phyloP scores from a whole-genome alignment of 2,113 vertebrate species.

The Tenrec ecaudatus region DNA sequence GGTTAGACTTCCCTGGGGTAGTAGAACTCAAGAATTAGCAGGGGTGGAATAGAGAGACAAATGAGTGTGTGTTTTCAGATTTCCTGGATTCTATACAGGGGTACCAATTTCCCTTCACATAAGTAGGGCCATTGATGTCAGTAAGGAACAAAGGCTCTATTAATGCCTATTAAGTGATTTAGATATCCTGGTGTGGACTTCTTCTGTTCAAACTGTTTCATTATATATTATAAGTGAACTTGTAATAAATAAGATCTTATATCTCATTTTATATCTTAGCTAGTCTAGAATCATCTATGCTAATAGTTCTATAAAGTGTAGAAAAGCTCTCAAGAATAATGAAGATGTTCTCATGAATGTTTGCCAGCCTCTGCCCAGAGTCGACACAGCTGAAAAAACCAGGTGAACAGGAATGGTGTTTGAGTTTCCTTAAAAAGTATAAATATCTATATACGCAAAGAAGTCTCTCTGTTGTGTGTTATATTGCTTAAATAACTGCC shows the following conservation, averaged over 20 bases:
- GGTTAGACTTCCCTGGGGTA: neutral
- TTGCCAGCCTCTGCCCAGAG: neutral
- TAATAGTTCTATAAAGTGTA: neutral
- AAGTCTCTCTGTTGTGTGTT: neutral
- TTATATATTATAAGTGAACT: constrained; percentile 38
- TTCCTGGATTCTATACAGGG: constrained; percentile 75
- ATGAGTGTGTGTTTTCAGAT: constrained; percentile 61
- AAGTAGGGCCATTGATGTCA: constrained; percentile 73
- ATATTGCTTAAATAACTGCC: neutral
- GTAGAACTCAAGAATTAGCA: constrained; percentile 38
- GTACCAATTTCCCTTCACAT: constrained; percentile 63
- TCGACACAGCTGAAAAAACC: constrained; percentile 20
- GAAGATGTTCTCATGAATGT: neutral
- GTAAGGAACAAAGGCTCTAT: constrained; percentile 73
- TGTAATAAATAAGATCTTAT: neutral
- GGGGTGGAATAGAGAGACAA: constrained; percentile 59
- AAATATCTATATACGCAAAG: neutral
- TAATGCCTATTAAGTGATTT: constrained; percentile 67
- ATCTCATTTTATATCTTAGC: constrained; percentile 3
- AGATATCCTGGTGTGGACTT: constrained; percentile 6
- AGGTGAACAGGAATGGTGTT: neutral
- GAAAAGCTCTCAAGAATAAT: neutral
- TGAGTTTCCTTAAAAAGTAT: neutral
- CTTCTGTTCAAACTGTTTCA: constrained; percentile 43
- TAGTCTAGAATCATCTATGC: constrained; percentile 3